Base-by-base conservation (phyloP, 2,888 invertebrate genomes). In the Rhorus exstirpatorius region DNA sequence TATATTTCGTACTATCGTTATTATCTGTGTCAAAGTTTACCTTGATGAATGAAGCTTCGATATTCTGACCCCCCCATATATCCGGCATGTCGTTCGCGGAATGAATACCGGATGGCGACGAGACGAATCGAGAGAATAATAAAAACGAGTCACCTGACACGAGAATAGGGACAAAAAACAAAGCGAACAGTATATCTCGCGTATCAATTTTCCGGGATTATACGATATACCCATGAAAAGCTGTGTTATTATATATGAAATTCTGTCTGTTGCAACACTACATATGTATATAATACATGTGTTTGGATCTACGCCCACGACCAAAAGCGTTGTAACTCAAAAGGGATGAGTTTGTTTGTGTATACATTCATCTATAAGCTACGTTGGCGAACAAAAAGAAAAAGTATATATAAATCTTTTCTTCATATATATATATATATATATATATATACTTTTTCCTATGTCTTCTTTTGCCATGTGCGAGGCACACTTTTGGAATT, bases 271-370 rank as follows among this genome's bases (percentile, higher is more conserved):
- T n/a, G 26, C 53, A 26, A 55, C 14, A n/a, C 1, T 38, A 21
- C 6, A 35, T 44, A 14, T 17, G 14, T 53, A 41, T 21, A 53
- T 12, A 67, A 44, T 44, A n/a, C 24, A n/a, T 1, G 21, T 14
- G 51, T n/a, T 12, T 21, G 21, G 38, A 38, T 1, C 7, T 0
- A 38, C 53, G 19, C 53, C 14, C 49, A 31, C 31, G 67, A 12
- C 49, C 31, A n/a, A 49, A 51, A 67, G 31, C 31, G 49, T 35
- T 67, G 49, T 67, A 49, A 51, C 19, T 67, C 67, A 38, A 53
- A 35, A 68, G 68, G 21, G 19, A 12, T 26, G 49, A n/a, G n/a
- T n/a, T n/a, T n/a, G n/a, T n/a, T 67, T 21, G 35, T 35, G 14
- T 35, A 35, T n/a, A 55, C 26, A 14, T 35, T 14, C 35, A 26